Evolutionary conservation across 1,140 invertebrate species (phyloP).

Genomic region (Trachymyrmex septentrionalis): DNA sequence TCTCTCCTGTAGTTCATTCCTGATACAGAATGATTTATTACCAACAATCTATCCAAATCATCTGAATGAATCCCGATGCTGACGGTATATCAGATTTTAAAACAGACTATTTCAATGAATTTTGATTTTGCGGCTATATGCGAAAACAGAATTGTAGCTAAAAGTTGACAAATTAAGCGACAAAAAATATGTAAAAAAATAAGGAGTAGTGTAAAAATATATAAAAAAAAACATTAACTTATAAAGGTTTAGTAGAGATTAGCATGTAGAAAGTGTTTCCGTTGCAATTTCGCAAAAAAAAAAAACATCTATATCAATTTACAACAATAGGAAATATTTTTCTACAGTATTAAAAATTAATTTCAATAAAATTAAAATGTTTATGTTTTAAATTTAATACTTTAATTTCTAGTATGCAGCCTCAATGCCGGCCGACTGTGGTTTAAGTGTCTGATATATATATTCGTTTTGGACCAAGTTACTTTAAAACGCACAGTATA

Average conservation of each 20-base stretch:
- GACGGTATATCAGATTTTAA: neutral
- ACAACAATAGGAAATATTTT: neutral
- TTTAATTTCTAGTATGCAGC: neutral
- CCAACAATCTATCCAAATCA: neutral
- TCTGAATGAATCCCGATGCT: neutral
- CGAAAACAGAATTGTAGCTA: neutral
- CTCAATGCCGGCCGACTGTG: neutral
- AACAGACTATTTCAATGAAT: neutral
- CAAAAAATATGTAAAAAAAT: neutral
- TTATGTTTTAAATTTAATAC: neutral
- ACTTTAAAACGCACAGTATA: constrained; percentile 8
- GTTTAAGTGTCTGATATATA: neutral
- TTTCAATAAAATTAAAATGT: neutral
- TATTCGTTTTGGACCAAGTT: neutral
- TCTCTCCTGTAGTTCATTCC: neutral
- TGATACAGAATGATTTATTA: neutral
- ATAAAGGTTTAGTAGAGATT: neutral
- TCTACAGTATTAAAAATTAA: neutral
- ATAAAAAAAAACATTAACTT: neutral
- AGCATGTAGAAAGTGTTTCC: neutral
- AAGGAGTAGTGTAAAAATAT: neutral
- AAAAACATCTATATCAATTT: neutral
- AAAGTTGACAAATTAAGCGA: neutral
- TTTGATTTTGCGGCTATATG: neutral
- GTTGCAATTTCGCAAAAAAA: neutral